A percentile compares a stretch with the other conserved stretches of the same genome.
phyloP scores from a whole-genome alignment of 2,113 vertebrate genomes.

The Eptesicus fuscus region DNA sequence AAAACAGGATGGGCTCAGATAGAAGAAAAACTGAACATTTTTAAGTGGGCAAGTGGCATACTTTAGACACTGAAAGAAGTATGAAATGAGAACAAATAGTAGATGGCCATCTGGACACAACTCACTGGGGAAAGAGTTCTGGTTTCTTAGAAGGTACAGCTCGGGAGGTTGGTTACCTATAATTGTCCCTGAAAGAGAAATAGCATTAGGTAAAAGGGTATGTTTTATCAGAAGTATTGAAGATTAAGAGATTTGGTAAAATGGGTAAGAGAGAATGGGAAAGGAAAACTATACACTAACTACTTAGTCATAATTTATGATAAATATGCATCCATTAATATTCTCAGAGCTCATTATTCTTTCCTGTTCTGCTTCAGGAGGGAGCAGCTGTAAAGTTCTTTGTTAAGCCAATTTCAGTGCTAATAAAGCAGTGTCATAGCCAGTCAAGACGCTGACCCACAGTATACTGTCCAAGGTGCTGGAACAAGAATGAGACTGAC shows the following conservation, averaged over 20 bases:
- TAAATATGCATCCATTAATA: background rate
- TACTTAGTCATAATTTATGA: background rate
- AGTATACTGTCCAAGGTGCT: background rate
- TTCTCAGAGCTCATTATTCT: background rate
- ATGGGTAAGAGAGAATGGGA: background rate
- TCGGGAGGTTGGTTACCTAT: background rate
- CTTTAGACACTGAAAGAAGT: background rate
- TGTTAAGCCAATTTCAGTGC: background rate
- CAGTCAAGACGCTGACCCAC: background rate
- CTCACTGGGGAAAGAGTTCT: background rate
- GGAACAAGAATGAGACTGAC: background rate
- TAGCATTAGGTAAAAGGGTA: background rate
- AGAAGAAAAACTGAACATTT: background rate
- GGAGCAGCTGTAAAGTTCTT: background rate
- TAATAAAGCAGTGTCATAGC: background rate
- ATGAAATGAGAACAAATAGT: background rate
- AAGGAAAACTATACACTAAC: background rate
- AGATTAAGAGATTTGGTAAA: background rate
- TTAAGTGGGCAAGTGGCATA: background rate
- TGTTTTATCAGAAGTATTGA: background rate
- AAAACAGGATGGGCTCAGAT: background rate
- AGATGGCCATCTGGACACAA: background rate
- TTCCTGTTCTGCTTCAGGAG: background rate
- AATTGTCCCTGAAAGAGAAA: background rate
- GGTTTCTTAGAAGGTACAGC: background rate